These are phyloP conservation scores for Hybognathus amarus DNA, from an alignment of 2,797 vertebrate genomes.

Conservation along the genomic window DNA sequence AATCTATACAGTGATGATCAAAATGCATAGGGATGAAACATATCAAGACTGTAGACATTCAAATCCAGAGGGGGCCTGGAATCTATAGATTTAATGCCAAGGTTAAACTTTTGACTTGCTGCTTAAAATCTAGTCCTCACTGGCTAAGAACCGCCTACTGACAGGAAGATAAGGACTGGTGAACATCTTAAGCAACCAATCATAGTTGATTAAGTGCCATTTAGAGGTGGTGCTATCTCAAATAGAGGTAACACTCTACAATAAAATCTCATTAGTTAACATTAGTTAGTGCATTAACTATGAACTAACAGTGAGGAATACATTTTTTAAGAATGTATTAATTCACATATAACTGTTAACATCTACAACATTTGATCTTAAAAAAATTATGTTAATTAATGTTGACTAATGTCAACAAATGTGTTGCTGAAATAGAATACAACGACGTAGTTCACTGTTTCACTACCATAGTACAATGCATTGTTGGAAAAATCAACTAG, in stretches of 20 bases:
- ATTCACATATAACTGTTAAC: too few relatives aligned
- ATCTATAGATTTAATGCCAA: conserved; percentile 15
- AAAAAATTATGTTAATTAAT: too few relatives aligned
- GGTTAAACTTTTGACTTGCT: not conserved
- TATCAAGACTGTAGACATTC: conserved; percentile 39
- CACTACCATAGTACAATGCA: too few relatives aligned
- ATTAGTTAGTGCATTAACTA: not conserved
- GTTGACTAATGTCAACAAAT: too few relatives aligned
- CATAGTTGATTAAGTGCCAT: not conserved
- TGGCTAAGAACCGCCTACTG: not conserved
- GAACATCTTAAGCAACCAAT: not conserved
- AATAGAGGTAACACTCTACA: not conserved
- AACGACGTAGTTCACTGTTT: too few relatives aligned
- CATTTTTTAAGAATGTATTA: too few relatives aligned
- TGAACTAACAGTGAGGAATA: too few relatives aligned
- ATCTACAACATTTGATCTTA: too few relatives aligned
- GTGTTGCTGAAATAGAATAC: too few relatives aligned
- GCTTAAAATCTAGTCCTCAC: not conserved
- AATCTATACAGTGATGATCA: conserved; percentile 55
- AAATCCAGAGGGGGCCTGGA: not conserved
- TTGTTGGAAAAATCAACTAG: too few relatives aligned
- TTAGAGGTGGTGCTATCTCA: not conserved
- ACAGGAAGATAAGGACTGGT: not conserved
- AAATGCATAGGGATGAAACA: conserved; percentile 45
- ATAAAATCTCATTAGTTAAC: not conserved